Base-by-base conservation (phyloP, 2,797 vertebrate genomes). In the Typhlichthys subterraneus region DNA sequence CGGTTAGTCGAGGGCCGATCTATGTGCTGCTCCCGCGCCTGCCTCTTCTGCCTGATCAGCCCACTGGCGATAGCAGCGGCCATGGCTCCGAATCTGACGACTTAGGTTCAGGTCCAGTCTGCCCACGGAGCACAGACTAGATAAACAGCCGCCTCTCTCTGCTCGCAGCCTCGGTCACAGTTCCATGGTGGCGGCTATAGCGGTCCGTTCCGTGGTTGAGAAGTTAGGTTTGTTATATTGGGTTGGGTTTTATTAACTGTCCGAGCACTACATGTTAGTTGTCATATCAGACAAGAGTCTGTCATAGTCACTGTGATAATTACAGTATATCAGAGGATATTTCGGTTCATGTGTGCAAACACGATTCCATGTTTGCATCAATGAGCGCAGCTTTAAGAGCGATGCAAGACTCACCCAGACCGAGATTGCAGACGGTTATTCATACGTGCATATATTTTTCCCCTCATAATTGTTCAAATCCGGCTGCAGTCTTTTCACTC, bases 31-130 rank as follows among this genome's bases (percentile, higher is more conserved):
- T 99, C 97, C 85, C 97, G 93, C 71, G 97, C 97, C 89, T 98
- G 96, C 57, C 97, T 95, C 91, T 98, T 99, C 93, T 99, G 96
- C 57, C 97, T 94, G 95, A 99, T 99, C 93, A 98, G 94, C 83
- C 97, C 97, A 86, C 97, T 99, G 59, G 97, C 97, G 70, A 99
- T 99, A 67, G 97, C 97, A 83, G 97, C 97, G 77, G 97, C 97
- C 97, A 99, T 98, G 92, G 91, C 93, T 92, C 77, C 78, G 81
- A 84, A 87, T 83, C 84, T 83, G 86, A 89, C 83, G 80, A 73
- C 87, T 29, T 29, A 29, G 78, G 88, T 79, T 78, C 81, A 74
- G 85, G 87, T 91, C 85, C 87, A 77, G 88, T 89, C 84, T 79
- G 89, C 82, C 69, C 88, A 68, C 86, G 69, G 83, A 84, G 90